phyloP scores from a whole-genome alignment of 53 echinoderm and acorn worm genomes.

The Patiria pectinifera region DNA sequence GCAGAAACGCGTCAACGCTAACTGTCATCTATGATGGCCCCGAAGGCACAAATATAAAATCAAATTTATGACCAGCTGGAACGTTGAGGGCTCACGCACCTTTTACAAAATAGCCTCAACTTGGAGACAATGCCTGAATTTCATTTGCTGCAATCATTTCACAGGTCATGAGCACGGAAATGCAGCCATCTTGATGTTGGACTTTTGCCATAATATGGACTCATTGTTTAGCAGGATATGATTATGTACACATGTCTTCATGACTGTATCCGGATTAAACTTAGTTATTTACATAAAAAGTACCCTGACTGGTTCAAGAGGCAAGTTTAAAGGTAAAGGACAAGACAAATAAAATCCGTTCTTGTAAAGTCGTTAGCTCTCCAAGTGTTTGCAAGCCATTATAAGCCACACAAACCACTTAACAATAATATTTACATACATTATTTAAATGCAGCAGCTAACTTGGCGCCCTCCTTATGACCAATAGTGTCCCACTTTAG shows the following conservation, averaged over 20 bases:
- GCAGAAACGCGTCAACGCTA: not conserved
- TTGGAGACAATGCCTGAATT: not conserved
- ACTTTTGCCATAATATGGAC: not conserved
- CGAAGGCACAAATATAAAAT: not conserved
- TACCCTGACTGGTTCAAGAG: not conserved
- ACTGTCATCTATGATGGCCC: not conserved
- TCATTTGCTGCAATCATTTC: not conserved
- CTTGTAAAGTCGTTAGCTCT: not conserved
- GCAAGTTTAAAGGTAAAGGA: no score
- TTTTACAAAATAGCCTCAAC: not conserved
- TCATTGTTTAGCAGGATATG: not conserved
- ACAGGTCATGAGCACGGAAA: not conserved
- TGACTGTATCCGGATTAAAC: not conserved
- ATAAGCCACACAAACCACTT: not conserved
- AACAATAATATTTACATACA: not conserved
- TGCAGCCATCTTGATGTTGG: not conserved
- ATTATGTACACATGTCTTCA: not conserved
- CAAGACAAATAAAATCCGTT: not conserved
- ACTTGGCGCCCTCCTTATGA: not conserved
- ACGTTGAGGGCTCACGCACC: not conserved
- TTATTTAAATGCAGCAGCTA: not conserved
- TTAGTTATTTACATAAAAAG: not conserved
- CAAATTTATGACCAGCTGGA: not conserved
- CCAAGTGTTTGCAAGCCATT: not conserved
- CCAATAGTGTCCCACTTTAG: no score